Conservation (phyloP, 2,113 vertebrate species). For the Uria lomvia region DNA sequence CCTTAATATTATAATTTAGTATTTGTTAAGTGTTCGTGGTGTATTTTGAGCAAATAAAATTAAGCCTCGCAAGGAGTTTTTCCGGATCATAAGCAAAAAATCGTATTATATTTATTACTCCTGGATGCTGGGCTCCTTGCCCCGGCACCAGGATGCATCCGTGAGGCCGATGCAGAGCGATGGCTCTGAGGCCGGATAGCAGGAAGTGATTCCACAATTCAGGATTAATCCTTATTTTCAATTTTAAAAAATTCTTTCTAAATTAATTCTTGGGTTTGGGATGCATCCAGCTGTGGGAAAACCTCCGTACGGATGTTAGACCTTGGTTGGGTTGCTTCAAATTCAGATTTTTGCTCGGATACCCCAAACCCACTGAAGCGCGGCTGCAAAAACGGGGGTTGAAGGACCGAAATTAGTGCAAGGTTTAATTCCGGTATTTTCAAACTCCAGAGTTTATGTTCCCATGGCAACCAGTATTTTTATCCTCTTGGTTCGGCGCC, state of each 20-base stretch:
- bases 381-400: not conserved
- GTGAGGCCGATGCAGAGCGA: accelerated
- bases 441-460: constrained; percentile 31
- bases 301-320: not conserved
- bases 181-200: not conserved
- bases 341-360: not conserved
- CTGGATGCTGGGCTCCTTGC: not conserved
- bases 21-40: not conserved
- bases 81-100: not conserved
- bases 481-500: not conserved
- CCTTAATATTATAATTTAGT: not conserved
- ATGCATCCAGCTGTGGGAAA: not conserved
- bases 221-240: not conserved
- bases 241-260: not conserved
- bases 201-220: accelerated
- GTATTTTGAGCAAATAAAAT: not conserved
- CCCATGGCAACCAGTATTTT: constrained; percentile 57
- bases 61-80: accelerated
- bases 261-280: not conserved
- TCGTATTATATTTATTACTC: accelerated
- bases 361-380: not conserved
- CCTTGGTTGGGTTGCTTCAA: not conserved
- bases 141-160: accelerated
- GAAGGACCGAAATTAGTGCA: not conserved
- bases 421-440: constrained; percentile 30